Evolutionary conservation across 2,113 vertebrate species (phyloP).

Genomic region (Tympanuchus pallidicinctus): DNA sequence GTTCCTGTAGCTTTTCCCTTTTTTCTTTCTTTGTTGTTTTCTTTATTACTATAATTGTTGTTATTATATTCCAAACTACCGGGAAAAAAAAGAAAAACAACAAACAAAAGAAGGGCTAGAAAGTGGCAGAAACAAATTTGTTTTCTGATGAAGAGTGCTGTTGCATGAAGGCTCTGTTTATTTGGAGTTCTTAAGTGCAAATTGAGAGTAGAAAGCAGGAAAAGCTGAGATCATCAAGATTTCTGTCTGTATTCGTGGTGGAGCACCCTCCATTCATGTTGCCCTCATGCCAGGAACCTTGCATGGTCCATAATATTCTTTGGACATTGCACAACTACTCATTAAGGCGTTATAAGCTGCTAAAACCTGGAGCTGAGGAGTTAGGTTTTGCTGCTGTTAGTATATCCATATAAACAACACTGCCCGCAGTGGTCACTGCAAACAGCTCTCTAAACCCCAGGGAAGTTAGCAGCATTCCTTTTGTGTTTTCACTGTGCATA

Average conservation of each 20-base stretch:
- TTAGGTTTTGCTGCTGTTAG: background rate
- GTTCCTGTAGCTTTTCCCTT: constrained; percentile 12
- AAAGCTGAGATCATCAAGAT: background rate
- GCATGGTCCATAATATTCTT: background rate
- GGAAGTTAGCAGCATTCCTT: background rate
- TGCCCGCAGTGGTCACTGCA: background rate
- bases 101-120: background rate
- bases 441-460: background rate
- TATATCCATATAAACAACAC: background rate
- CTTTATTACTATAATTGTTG: too few relatives aligned
- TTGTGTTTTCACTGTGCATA: background rate
- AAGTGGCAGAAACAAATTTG: background rate
- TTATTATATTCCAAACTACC: background rate
- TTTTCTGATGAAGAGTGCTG: background rate
- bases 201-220: background rate
- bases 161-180: background rate
- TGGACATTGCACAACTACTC: background rate
- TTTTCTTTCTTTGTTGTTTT: background rate
- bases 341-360: background rate
- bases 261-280: background rate
- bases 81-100: background rate
- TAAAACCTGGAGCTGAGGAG: background rate
- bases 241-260: background rate
- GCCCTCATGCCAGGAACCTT: rapidly evolving
- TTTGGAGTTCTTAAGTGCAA: constrained; percentile 5